These are phyloP conservation scores for Rhinogobio ventralis DNA, from an alignment of 2,797 vertebrate species.

Conservation along the genomic window DNA sequence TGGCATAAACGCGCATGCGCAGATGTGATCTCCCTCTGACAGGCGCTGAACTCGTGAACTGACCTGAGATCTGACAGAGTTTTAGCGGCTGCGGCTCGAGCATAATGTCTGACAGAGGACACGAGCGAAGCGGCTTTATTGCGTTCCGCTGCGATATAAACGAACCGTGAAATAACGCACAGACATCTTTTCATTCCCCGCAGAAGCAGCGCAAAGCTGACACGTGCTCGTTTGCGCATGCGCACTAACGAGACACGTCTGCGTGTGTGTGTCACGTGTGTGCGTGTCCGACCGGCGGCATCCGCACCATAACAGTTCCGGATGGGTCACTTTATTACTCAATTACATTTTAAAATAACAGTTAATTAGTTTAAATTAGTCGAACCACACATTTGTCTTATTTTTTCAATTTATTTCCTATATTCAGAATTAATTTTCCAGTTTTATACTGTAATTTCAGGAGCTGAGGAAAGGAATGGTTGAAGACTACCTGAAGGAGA, in stretches of 20 bases:
- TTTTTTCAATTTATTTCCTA: neutral
- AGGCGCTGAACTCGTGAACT: neutral
- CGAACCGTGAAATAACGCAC: conserved; percentile 7
- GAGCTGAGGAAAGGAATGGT: neutral
- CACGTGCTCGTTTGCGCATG: neutral
- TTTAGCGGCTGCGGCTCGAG: neutral
- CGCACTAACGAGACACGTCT: neutral
- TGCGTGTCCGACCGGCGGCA: conserved; percentile 11
- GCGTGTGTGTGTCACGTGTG: neutral
- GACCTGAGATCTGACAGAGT: conserved; percentile 44
- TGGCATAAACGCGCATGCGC: neutral
- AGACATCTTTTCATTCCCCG: conserved; percentile 58
- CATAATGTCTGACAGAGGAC: conserved; percentile 26
- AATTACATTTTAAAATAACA: too few relatives aligned
- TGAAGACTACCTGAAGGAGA: conserved; percentile 26
- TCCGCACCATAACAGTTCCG: conserved; percentile 2
- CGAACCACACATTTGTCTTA: too few relatives aligned
- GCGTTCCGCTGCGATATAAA: conserved; percentile 27
- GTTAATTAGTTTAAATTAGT: too few relatives aligned
- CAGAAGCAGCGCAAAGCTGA: too few relatives aligned
- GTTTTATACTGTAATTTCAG: neutral
- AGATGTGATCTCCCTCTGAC: neutral
- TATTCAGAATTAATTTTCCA: too few relatives aligned
- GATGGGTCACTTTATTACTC: neutral
- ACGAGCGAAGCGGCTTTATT: conserved; percentile 8